Evolutionary conservation across 2,797 vertebrate species (phyloP).

Genomic region (Leucoraja ocellata): DNA sequence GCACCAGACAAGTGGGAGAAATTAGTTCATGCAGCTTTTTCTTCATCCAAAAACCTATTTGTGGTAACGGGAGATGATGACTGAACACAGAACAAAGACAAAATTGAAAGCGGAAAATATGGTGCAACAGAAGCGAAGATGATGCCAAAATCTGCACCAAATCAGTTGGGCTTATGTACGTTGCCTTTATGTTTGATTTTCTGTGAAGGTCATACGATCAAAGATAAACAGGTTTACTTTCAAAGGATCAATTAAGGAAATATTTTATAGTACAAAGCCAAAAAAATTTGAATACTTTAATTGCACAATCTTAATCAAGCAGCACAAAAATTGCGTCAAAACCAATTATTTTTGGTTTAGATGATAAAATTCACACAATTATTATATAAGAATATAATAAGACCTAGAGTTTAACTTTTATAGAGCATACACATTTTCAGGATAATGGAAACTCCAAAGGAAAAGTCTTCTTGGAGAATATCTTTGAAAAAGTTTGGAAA

Average conservation of each 20-base stretch:
- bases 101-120: slow-evolving; percentile 4
- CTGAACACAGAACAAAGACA: slow-evolving; percentile 25
- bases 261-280: not conserved
- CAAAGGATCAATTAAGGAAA: not conserved
- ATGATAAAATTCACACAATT: not conserved
- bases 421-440: not conserved
- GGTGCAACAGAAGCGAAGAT: not conserved
- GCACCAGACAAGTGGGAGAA: not conserved
- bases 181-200: not conserved
- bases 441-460: not conserved
- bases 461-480: not conserved
- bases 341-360: not conserved
- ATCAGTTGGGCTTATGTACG: not conserved
- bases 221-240: not conserved
- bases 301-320: not conserved
- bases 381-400: not conserved
- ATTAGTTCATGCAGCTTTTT: not conserved
- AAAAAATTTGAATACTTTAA: not conserved
- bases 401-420: not conserved
- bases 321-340: not conserved
- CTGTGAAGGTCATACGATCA: not conserved
- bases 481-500: too few species aligned
- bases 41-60: not conserved
- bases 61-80: not conserved
- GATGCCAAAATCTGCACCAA: not conserved